Evolutionary conservation across 2,888 invertebrate species (phyloP), one percentile per base, ranked within the genome.

Genomic region (Pseudoips prasinana): DNA sequence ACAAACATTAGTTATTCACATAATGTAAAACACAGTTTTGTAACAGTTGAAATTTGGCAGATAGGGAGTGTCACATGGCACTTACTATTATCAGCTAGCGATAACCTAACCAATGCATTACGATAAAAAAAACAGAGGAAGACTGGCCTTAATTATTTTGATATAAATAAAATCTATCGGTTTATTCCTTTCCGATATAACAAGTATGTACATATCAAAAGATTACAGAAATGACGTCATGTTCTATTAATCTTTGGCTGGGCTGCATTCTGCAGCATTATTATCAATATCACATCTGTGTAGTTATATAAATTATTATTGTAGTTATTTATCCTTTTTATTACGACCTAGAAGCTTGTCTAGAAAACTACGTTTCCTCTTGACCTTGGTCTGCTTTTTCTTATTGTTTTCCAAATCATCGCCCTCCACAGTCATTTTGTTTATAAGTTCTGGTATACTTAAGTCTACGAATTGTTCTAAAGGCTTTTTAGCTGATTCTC

Each of bases 21-120:
- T 49, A 32, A 30, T 11, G 39, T 45, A 29, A n/a, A n/a, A 52
- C 43, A 35, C 43, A 41, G 54, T 56, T 33, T 44, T 39, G 44
- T 39, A 45, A 49, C 40, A 61, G 58, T 62, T 64, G 66, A 58
- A 68, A 76, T 78, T 83, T 64, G 61, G 72, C 66, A 60, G 83
- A 84, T 81, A 85, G 72, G 74, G 74, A 74, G 82, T 83, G 83
- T 81, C 85, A 81, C 84, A 82, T 80, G 83, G 78, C 84, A 83
- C 82, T 76, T 78, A 73, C 45, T 47, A 34, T 75, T 85, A 86
- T 86, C 85, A 77, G 62, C 64, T 66, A 59, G 59, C 60, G 87
- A 88, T 88, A 88, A 86, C 80, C 84, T 81, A 74, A 75, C 74
- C 76, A 75, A 66, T 82, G 76, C 77, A 79, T 76, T 76, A 73